phyloP scores from a whole-genome alignment of 2,797 vertebrate genomes.

The Hemitrygon akajei region DNA sequence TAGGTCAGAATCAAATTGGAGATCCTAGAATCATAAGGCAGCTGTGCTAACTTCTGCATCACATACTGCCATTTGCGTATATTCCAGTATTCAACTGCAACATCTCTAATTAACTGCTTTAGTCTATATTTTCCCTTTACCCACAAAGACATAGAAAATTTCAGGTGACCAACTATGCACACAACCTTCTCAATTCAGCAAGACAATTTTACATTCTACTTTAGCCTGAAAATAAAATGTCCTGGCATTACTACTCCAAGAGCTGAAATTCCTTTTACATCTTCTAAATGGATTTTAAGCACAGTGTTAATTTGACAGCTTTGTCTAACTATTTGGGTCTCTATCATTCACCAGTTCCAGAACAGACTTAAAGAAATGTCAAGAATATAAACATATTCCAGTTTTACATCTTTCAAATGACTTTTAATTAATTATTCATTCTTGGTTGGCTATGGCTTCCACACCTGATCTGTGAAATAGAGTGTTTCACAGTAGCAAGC shows the following conservation, averaged over 20 bases:
- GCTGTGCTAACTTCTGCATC: too few relatives aligned
- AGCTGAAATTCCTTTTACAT: background rate
- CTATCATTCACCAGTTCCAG: background rate
- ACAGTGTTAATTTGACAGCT: background rate
- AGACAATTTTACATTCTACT: background rate
- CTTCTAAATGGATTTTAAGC: background rate
- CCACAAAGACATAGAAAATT: too few relatives aligned
- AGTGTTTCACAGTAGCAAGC: background rate
- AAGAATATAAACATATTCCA: background rate
- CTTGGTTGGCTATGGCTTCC: background rate
- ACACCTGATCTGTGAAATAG: background rate
- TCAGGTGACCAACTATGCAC: too few relatives aligned
- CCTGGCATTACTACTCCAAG: too few relatives aligned
- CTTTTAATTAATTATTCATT: background rate
- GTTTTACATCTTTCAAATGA: background rate
- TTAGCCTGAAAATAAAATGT: background rate
- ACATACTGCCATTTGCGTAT: too few relatives aligned
- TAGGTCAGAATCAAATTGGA: too few relatives aligned
- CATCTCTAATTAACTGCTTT: too few relatives aligned
- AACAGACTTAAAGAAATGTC: background rate
- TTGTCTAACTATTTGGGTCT: background rate
- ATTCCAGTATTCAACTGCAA: too few relatives aligned
- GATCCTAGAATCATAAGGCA: too few relatives aligned
- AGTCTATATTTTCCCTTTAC: too few relatives aligned
- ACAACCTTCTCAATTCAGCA: background rate